These are phyloP conservation scores for Euplagia quadripunctaria DNA, from an alignment of 2,888 invertebrate species.

Conservation along the genomic window DNA sequence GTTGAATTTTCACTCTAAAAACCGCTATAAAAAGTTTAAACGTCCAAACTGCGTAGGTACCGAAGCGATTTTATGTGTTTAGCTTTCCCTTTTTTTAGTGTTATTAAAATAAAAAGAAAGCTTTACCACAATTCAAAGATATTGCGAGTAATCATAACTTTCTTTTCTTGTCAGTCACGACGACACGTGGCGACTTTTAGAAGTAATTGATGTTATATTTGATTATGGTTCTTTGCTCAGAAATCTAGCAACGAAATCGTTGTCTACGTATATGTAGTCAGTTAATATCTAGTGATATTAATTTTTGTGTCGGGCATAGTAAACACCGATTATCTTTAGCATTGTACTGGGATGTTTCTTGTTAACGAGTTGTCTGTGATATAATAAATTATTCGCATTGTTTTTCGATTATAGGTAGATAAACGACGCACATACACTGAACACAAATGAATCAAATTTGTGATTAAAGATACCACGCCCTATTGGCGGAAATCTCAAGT, in stretches of 20 bases:
- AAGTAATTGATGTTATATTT: not conserved
- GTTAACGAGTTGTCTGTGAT: too few relatives aligned
- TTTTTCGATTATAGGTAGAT: too few relatives aligned
- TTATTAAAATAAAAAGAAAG: conserved; percentile 48
- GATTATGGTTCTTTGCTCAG: not conserved
- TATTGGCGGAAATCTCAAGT: too few relatives aligned
- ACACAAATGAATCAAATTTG: too few relatives aligned
- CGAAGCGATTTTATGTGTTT: conserved; percentile 61
- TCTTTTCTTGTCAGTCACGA: conserved; percentile 7
- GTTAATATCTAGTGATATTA: not conserved
- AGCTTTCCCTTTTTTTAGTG: conserved; percentile 55
- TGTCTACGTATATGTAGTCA: not conserved
- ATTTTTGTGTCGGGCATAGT: not conserved
- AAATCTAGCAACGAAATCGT: too few relatives aligned
- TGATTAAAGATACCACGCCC: too few relatives aligned
- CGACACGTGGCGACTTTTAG: not conserved
- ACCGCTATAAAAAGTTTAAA: conserved; percentile 75
- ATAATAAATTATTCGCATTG: too few relatives aligned
- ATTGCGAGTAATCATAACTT: conserved; percentile 25
- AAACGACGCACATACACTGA: too few relatives aligned
- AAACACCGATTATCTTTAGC: not conserved
- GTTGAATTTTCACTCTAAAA: conserved; percentile 75
- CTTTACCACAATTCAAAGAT: conserved; percentile 41
- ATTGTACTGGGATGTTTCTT: not conserved
- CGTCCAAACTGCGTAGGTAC: conserved; percentile 62